Conservation (phyloP, 2,888 invertebrate species). For the Pollenia angustigena region DNA sequence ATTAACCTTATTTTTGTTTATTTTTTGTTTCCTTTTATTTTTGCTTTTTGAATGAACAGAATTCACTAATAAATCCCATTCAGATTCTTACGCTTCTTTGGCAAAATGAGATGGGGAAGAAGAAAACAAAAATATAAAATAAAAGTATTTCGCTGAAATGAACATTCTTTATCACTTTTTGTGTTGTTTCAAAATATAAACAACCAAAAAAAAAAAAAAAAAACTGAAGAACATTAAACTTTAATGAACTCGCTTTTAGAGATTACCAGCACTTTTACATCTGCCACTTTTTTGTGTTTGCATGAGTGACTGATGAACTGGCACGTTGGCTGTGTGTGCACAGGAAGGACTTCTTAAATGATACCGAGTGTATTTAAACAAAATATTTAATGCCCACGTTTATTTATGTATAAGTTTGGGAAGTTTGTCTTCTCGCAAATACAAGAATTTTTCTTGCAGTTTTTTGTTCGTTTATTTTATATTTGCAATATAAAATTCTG, state of each 20-base stretch:
- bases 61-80: conserved; percentile 63
- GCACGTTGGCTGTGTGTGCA: conserved; percentile 22
- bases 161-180: conserved; percentile 43
- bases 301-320: conserved; percentile 21
- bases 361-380: conserved; percentile 54
- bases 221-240: conserved; percentile 73
- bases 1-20: conserved; percentile 66
- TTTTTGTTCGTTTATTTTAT: conserved; percentile 1
- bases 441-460: conserved; percentile 1
- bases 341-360: conserved; percentile 40
- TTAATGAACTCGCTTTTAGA: conserved; percentile 77
- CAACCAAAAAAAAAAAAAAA: not conserved
- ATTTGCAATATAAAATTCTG: not conserved
- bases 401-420: not conserved
- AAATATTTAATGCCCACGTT: conserved; percentile 61
- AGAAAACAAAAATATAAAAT: conserved; percentile 29
- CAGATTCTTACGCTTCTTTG: conserved; percentile 48
- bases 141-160: conserved; percentile 61
- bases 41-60: conserved; percentile 23
- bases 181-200: conserved; percentile 9
- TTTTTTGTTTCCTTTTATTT: conserved; percentile 7
- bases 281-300: conserved; percentile 30
- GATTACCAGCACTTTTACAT: conserved; percentile 69
- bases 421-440: not conserved
- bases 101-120: conserved; percentile 30